Base-by-base conservation (phyloP, 2,888 invertebrate species). In the Hermodice carunculata region DNA sequence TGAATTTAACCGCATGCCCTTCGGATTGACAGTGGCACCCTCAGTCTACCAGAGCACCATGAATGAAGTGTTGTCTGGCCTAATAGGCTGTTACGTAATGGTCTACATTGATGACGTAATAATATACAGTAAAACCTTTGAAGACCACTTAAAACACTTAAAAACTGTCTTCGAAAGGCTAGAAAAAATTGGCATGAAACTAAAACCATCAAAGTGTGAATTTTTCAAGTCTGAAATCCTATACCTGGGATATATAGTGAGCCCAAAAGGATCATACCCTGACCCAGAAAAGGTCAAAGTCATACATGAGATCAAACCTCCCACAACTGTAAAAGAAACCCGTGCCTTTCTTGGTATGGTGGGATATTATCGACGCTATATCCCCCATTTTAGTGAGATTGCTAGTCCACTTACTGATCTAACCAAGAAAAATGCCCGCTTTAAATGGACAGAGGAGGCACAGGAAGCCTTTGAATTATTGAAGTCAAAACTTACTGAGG, bases 21-120 rank as follows among this genome's bases (percentile, higher is more conserved):
- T 72, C 34, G 70, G 70, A 4, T 29, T 70, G 14, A 14, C 24
- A 1, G 67, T 62, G 44, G 65, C 63, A 4, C 71, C 66, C 3
- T 49, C 54, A 2, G 34, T 26, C 1, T 70, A 66, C 44, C 65
- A 62, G 49, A 22, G 62, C 1, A 32, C 43, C 1, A 70, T 71
- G 70, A 37, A 65, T 2, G 31, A 31, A 14, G 46, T 64, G 3
- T 26, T 66, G 26, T 14, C 6, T 28, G 59, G 37, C 26, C 14
- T 46, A 4, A 22, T 66, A 3, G 63, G 60, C 1, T 49, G 5
- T 26, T 34, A 49, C n/a, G 19, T 24, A 14, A 37, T 67, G 49
- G 54, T 61, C 1, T 69, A 69, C 43, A n/a, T 69, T 6, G 70
- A 70, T 34, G 66, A 70, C 40, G 57, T 70, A 37, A 44, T 70